Evolutionary conservation across 2,797 vertebrate genomes (phyloP).

Genomic region (Hylomyscus alleni): DNA sequence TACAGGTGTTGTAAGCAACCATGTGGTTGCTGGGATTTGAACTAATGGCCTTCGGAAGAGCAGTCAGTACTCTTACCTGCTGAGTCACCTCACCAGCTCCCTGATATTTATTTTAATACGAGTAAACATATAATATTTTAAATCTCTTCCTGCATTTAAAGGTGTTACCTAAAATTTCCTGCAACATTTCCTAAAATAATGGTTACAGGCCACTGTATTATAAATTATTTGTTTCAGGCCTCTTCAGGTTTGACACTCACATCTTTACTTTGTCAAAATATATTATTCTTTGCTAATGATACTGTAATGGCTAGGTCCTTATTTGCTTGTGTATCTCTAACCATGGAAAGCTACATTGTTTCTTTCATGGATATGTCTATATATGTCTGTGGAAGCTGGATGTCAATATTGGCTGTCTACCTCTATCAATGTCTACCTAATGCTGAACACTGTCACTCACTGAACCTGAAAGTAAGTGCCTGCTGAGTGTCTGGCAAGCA

Average conservation of each 20-base stretch:
- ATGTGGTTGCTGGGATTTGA: too few relatives aligned
- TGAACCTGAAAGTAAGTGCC: not conserved
- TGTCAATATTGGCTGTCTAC: not conserved
- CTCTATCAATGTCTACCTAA: not conserved
- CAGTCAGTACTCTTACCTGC: too few relatives aligned
- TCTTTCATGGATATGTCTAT: not conserved
- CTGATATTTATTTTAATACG: not conserved
- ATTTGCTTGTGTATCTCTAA: conserved; percentile 22
- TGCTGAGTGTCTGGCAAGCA: not conserved
- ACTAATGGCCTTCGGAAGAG: too few relatives aligned
- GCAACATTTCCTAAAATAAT: not conserved
- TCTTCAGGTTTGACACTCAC: not conserved
- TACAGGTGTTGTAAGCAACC: too few relatives aligned
- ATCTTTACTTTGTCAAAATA: conserved; percentile 49
- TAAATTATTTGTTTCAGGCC: not conserved
- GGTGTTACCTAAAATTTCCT: conserved; percentile 31
- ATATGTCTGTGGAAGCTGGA: too few relatives aligned
- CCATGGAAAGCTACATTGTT: not conserved
- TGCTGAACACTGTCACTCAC: not conserved
- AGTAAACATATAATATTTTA: not conserved
- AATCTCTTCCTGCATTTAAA: conserved; percentile 14
- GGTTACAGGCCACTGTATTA: not conserved
- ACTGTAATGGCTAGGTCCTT: not conserved
- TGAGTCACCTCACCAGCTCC: too few relatives aligned
- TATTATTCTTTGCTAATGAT: conserved; percentile 57